Conservation (phyloP, 2,888 invertebrate species). For the Drosophila neoperkinsi region DNA sequence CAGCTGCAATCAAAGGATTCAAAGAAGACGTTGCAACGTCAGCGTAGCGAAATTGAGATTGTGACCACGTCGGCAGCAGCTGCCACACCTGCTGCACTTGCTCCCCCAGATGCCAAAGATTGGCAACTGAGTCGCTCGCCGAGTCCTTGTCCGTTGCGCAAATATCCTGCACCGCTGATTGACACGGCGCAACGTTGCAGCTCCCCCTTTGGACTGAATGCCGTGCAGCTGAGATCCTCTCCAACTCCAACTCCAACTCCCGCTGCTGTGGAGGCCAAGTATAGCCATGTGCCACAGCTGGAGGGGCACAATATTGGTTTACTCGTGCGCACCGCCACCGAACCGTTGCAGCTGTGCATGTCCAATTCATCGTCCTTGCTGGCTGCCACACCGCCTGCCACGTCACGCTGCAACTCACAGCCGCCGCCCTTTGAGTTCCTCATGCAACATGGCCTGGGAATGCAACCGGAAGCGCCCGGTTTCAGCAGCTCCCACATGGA, state of each 20-base stretch:
- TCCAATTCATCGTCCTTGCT: slow-evolving; percentile 62
- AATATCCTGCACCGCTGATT: slow-evolving; percentile 75
- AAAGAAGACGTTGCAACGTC: slow-evolving; percentile 46
- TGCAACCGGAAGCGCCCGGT: background rate
- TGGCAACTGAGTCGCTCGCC: slow-evolving; percentile 62
- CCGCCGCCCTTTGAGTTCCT: slow-evolving; percentile 78
- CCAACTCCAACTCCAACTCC: slow-evolving; percentile 33
- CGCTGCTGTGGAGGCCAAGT: slow-evolving; percentile 42
- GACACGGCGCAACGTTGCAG: slow-evolving; percentile 72
- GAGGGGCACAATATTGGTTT: slow-evolving; percentile 82
- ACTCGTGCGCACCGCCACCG: slow-evolving; percentile 68
- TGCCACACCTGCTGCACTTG: background rate
- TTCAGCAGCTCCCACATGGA: background rate
- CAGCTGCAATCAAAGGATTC: slow-evolving; percentile 12
- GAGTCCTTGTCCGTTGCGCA: slow-evolving; percentile 53
- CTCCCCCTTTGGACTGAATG: slow-evolving; percentile 79
- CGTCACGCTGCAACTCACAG: slow-evolving; percentile 71
- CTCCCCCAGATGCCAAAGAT: slow-evolving; percentile 17
- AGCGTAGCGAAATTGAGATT: slow-evolving; percentile 65
- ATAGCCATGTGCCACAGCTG: slow-evolving; percentile 75
- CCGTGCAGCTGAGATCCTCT: slow-evolving; percentile 40
- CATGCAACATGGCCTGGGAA: slow-evolving; percentile 54
- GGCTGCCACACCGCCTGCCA: slow-evolving; percentile 63
- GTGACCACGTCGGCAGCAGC: slow-evolving; percentile 47
- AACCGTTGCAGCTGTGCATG: slow-evolving; percentile 61